These are phyloP conservation scores for Branchipolynoe longqiensis DNA, from an alignment of 2,888 invertebrate genomes.

Conservation along the genomic window DNA sequence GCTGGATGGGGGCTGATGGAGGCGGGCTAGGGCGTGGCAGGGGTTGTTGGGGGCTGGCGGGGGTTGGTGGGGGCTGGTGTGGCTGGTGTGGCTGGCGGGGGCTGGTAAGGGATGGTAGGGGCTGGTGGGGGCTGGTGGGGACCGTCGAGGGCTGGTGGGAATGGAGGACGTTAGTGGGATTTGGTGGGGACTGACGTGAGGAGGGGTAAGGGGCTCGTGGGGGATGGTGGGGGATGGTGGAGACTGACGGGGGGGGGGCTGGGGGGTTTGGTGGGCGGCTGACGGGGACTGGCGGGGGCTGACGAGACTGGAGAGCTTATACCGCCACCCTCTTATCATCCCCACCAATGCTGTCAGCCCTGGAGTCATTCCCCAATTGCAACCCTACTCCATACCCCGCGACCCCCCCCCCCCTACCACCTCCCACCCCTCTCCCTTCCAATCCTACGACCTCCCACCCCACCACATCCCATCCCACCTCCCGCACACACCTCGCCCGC, in stretches of 20 bases:
- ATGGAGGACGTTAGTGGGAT: too few species aligned
- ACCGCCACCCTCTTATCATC: too few species aligned
- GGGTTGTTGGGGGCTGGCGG: too few species aligned
- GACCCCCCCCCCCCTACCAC: not conserved
- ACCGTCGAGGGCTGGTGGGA: too few species aligned
- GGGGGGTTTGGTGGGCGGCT: not conserved
- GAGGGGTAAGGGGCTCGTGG: not conserved
- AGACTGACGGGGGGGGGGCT: not conserved
- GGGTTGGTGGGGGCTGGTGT: too few species aligned
- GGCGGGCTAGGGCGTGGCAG: too few species aligned
- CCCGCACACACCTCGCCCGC: not conserved
- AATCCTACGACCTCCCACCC: not conserved
- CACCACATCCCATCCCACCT: not conserved
- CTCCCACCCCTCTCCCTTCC: slow-evolving; percentile 6
- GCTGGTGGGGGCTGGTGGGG: too few species aligned
- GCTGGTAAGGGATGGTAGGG: too few species aligned
- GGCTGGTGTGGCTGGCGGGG: too few species aligned
- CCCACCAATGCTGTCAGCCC: not conserved
- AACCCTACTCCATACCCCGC: not conserved
- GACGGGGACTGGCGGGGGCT: not conserved
- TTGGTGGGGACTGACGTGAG: not conserved
- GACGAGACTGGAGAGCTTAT: not conserved
- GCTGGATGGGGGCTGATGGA: too few species aligned
- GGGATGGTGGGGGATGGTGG: not conserved
- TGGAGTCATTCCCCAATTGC: not conserved